Base-by-base conservation (phyloP, 2,113 vertebrate genomes). In the Esox niger region DNA sequence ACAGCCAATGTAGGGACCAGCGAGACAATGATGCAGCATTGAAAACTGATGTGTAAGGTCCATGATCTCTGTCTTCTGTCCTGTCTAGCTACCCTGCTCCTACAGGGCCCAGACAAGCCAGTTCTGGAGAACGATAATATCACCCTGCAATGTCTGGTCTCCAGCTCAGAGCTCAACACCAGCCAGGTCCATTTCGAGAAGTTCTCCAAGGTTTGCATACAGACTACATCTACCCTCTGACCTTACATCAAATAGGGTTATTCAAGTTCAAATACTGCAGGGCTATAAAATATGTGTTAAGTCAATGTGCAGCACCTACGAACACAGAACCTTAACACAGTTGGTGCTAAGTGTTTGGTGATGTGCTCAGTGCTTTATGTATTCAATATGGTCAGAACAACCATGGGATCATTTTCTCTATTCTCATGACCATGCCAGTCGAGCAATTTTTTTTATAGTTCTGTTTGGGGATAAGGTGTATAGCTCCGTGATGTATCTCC, bases 161-260 rank as follows among this genome's bases (percentile, higher is more conserved):
- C 78, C 0, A 84, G 90, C 57, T 68, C 81, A 1, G 79, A 88
- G 0, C 17, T 61, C 55, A 89, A 92, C 85, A 86, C 88, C 79
- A 89, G 82, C 76, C 70, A 77, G 7, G 87, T 91, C 66, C 74
- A 77, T 65, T 88, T 93, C 66, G 88, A 93, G 79, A 63, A 68
- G 25, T 82, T 71, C 31, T 84, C 74, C 26, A 64, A 74, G 87
- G 91, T 91, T 26, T 82, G 82, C 32, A 11, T 59, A 38, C 8
- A 35, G 30, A 2, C 58, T 33, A 43, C 38, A 1, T 43, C 38
- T 43, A 43, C 35, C n/a, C 35, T 43, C 35, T 15, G 38, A 43
- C 38, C 5, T 17, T 15, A 17, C 38, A 15, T 43, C 13, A 15
- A 43, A 43, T 17, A 15, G 13, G 1, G 38, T 43, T 43, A 17